Base-by-base conservation (phyloP, 2,797 vertebrate genomes). In the Microctenopoma lineatum region DNA sequence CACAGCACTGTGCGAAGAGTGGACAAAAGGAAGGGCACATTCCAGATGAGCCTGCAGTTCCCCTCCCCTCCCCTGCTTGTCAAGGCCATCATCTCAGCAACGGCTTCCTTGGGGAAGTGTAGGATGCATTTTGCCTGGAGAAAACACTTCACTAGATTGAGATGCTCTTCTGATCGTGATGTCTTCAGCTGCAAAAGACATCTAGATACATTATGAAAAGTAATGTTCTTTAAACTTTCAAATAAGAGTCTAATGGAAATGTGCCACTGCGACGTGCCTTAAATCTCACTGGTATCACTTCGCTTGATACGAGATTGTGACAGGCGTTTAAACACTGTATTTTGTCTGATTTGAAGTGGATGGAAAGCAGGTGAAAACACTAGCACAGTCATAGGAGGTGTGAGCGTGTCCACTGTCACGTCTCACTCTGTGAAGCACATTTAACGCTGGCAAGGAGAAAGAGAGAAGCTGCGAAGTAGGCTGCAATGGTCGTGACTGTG, bases 51-150 rank as follows among this genome's bases (percentile, higher is more conserved):
- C 32, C 66, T 21, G 16, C 3, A 5, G 38, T 44, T 3, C 32
- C 57, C 42, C 26, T 72, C 68, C 53, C 29, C 13, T 44, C 27
- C 3, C 1, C n/a, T 15, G 27, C 47, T 29, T 44, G 47, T 76
- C 66, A 21, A 47, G 54, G 39, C 59, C 14, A 0, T 56, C 47
- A 3, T 14, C 34, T 29, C 6, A 8, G 10, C 13, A 2, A 45
- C 36, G 32, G 16, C 8, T 18, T 39, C 62, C 67, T 50, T 2
- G 0, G 48, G 46, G 47, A 41, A 14, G 16, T 1, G 13, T 0
- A 65, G 29, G 34, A 16, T 25, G 50, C 16, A 32, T 47, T 70
- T 25, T 45, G 42, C 55, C 55, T 29, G n/a, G 26, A 55, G 50
- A 26, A 59, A 32, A 16, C 34, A 50, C 36, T 12, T 62, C 39